Base-by-base conservation (phyloP, 64 coral and sea anemone genomes). In the Pocillopora verrucosa region DNA sequence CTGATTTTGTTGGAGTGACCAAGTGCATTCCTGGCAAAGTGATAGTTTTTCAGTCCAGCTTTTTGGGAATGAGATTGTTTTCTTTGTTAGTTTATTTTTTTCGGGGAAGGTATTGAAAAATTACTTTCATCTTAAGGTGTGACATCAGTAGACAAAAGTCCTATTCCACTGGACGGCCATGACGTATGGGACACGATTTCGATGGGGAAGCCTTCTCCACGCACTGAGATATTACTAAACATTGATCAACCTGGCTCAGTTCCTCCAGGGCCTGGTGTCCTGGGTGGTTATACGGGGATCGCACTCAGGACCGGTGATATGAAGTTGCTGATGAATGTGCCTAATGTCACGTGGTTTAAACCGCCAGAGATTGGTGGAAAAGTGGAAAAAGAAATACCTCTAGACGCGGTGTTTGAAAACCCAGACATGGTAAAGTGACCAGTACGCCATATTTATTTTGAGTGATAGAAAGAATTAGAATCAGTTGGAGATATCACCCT, bases 301-400 rank as follows among this genome's bases (percentile, higher is more conserved):
- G 93, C 89, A 37, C 77, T 94, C 26, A 84, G 93, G 51, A 60
- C 88, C 65, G 89, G 63, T 24, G 84, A 91, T 13, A 94, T 94
- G 61, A 70, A 70, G 22, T 20, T 70, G 20, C 25, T 70, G 67
- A 70, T 70, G 67, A 70, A 70, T 24, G 94, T 94, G 15, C 84
- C 89, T 19, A 94, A 94, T 62, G 22, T 87, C 20, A 91, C 89
- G 30, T 94, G 93, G 93, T 94, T 88, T 51, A 94, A 91, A 20
- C 93, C 93, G 4, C 93, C 93, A 14, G 93, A 94, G 67, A 35
- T 94, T 26, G 83, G 77, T 13, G 91, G 77, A 13, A 78, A 45
- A 65, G 56, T 51, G 70, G 16, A 30, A 51, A 51, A 51, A 7
- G 63, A 77, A 65, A 36, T 84, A 16, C 51, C 86, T 58, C 76